Evolutionary conservation across 35 echinoderm and acorn worm species (phyloP), one percentile per base, ranked within the genome.

Genomic region (Strongylocentrotus purpuratus): DNA sequence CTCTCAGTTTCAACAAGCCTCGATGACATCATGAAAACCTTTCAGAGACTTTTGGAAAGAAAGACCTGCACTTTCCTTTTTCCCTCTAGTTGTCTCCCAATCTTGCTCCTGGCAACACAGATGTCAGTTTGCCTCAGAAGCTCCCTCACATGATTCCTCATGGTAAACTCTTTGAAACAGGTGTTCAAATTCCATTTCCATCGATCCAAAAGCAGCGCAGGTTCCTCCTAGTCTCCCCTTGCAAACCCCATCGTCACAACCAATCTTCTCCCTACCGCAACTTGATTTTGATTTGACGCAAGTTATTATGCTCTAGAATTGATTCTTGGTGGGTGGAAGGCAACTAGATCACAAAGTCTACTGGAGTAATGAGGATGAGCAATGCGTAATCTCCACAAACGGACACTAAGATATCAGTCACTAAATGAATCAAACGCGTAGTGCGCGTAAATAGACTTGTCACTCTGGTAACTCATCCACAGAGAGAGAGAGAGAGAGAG

Each of bases 61-160:
- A 78, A 78, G 65, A 78, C 65, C 65, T 78, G 65, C 65, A 78
- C 65, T 78, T 78, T 78, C 65, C 65, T n/a, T 28, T 59, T 78
- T 78, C 65, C 65, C 65, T 78, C 65, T n/a, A n/a, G n/a, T n/a
- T 28, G 65, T 78, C 65, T 78, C 18, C 2, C 5, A 28, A 78
- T 78, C 65, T n/a, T n/a, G 65, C 65, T 78, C 65, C 8, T 78
- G 65, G 65, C 65, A 78, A n/a, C 28, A 78, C 65, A 78, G 65
- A 78, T 78, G 65, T 78, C 22, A 78, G 22, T 7, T 78, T 28
- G 65, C 28, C 65, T 78, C 65, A 78, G 22, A 78, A 78, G 7
- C 18, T n/a, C 65, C 25, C 65, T 78, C 25, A 78, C 65, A 78
- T 78, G 65, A 78, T 78, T n/a, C 28, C 65, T 71, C 28, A 8